These are phyloP conservation scores for Pomacea canaliculata DNA, from an alignment of 2,888 invertebrate genomes.

Conservation along the genomic window DNA sequence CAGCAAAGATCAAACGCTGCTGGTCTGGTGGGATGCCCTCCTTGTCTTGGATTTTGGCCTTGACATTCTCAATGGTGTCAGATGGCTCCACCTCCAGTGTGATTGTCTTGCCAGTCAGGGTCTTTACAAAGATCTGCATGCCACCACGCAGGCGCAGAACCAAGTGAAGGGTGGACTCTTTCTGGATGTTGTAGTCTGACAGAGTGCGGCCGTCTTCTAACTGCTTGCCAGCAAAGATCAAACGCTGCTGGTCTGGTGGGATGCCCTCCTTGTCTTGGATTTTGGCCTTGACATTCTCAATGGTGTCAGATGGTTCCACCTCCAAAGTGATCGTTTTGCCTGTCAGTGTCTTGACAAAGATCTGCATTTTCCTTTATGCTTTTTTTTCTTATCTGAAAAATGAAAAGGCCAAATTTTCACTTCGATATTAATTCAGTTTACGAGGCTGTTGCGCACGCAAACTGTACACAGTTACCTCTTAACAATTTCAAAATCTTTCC, in stretches of 20 bases:
- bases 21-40: conserved; percentile 32
- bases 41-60: conserved; percentile 38
- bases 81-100: conserved; percentile 29
- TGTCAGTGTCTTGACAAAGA: conserved; percentile 74
- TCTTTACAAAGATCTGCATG: conserved; percentile 82
- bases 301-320: conserved; percentile 87
- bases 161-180: conserved; percentile 90
- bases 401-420: too few relatives aligned
- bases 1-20: conserved; percentile 27
- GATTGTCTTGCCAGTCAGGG: conserved; percentile 5
- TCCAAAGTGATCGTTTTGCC: conserved; percentile 67
- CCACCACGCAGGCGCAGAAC: conserved; percentile 84
- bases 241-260: conserved; percentile 83
- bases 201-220: too few relatives aligned
- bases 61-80: conserved; percentile 73
- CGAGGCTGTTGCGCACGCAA: too few relatives aligned
- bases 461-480: too few relatives aligned
- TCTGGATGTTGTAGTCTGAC: conserved; percentile 86
- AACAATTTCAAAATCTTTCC: too few relatives aligned
- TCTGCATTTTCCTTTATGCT: conserved; percentile 72
- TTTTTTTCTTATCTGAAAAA: too few relatives aligned
- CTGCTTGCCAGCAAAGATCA: conserved; percentile 86
- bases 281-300: conserved; percentile 88
- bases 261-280: conserved; percentile 74
- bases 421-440: too few relatives aligned